These are phyloP conservation scores for Cuculus canorus DNA, from an alignment of 2,797 vertebrate species.

Conservation along the genomic window DNA sequence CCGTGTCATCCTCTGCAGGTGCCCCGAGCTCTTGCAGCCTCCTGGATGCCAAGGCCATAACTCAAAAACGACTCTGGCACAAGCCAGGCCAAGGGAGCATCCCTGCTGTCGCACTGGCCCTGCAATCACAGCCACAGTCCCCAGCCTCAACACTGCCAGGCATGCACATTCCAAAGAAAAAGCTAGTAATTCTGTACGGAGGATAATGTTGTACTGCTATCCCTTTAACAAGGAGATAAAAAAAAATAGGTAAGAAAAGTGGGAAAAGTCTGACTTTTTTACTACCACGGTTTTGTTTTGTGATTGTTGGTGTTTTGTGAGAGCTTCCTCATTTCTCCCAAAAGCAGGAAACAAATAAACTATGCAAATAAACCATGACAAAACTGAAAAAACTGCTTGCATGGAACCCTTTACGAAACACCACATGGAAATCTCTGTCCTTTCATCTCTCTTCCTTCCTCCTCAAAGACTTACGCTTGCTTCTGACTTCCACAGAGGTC, in stretches of 20 bases:
- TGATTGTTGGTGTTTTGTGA: neutral
- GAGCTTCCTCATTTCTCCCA: neutral
- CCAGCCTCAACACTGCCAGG: neutral
- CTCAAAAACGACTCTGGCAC: neutral
- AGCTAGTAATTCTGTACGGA: neutral
- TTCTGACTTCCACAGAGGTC: neutral
- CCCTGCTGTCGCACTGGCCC: too few species aligned
- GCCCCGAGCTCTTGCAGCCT: neutral
- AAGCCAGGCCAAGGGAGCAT: neutral
- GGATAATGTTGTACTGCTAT: accelerated
- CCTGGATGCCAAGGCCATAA: accelerated
- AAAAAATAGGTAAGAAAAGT: neutral
- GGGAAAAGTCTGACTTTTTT: neutral
- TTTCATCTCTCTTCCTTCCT: neutral
- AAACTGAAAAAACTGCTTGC: neutral
- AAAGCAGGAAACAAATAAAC: neutral
- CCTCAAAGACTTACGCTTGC: neutral
- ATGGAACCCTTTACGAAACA: neutral
- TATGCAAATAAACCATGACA: neutral
- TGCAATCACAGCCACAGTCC: accelerated
- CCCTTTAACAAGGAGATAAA: neutral
- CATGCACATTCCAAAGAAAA: accelerated
- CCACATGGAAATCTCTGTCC: neutral
- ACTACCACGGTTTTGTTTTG: accelerated
- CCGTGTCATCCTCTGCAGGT: neutral